Evolutionary conservation across 2,797 vertebrate species (phyloP).

Genomic region (Enteromius anoplus): DNA sequence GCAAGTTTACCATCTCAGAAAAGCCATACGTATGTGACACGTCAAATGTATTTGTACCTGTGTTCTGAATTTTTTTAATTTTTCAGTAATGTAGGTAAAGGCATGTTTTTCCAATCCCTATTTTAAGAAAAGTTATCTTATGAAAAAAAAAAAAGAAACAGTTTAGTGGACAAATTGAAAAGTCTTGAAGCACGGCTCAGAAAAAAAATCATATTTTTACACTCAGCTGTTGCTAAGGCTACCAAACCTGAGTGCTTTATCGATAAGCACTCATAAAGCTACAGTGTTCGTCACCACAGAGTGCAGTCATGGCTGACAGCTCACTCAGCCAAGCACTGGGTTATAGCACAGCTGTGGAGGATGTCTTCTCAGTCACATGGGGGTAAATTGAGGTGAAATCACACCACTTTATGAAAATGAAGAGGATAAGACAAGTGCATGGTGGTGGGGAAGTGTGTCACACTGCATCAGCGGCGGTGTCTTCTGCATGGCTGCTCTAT

Average conservation of each 20-base stretch:
- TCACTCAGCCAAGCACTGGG: neutral
- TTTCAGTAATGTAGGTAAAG: neutral
- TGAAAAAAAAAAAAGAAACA: neutral
- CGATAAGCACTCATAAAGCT: neutral
- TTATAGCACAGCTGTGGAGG: neutral
- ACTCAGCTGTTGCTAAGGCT: constrained; percentile 10
- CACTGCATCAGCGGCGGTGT: neutral
- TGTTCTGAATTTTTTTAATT: neutral
- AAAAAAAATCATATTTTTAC: neutral
- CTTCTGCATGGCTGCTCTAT: neutral
- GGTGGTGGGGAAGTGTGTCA: neutral
- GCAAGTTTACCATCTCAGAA: neutral
- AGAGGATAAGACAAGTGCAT: neutral
- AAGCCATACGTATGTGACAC: neutral
- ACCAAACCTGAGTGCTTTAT: neutral
- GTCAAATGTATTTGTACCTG: neutral
- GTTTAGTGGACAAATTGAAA: neutral
- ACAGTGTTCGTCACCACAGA: neutral
- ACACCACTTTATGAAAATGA: neutral
- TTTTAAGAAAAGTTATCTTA: neutral
- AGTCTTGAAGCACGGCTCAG: neutral
- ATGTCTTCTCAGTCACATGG: constrained; percentile 1
- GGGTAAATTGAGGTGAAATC: neutral
- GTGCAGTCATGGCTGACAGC: neutral
- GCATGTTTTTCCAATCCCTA: neutral